Conservation (phyloP, 2,888 invertebrate genomes). For the Pogonocherus hispidulus region DNA sequence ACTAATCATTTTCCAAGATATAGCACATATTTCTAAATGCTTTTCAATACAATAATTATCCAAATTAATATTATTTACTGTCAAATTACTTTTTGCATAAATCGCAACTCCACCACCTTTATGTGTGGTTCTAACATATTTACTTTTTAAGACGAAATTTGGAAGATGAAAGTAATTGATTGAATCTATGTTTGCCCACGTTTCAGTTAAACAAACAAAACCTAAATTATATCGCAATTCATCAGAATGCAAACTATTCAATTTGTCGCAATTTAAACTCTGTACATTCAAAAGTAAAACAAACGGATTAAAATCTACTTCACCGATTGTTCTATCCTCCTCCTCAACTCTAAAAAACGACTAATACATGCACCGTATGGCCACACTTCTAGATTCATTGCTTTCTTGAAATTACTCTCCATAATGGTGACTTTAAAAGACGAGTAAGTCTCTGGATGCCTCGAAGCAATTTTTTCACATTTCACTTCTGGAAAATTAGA, state of each 20-base stretch:
- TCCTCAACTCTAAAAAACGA: no score
- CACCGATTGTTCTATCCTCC: no score
- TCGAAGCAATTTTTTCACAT: background rate
- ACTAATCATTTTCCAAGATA: slow-evolving; percentile 3
- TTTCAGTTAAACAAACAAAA: no score
- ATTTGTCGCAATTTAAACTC: no score
- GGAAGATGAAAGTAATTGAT: background rate
- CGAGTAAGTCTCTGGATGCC: background rate
- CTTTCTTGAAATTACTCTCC: background rate
- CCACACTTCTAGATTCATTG: background rate
- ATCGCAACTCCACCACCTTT: background rate
- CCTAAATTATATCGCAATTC: no score
- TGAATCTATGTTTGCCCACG: no score
- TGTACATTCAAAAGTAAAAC: no score
- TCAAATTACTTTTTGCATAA: background rate
- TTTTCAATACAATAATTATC: slow-evolving; percentile 15
- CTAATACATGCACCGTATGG: no score
- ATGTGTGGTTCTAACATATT: background rate
- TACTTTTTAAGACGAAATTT: background rate
- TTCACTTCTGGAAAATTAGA: background rate
- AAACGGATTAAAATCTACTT: no score
- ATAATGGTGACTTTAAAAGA: no score
- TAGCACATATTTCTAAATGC: slow-evolving; percentile 18
- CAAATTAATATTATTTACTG: background rate
- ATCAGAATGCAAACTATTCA: no score